Evolutionary conservation across 2,797 vertebrate species (phyloP).

Genomic region (Jordanella pulchra): DNA sequence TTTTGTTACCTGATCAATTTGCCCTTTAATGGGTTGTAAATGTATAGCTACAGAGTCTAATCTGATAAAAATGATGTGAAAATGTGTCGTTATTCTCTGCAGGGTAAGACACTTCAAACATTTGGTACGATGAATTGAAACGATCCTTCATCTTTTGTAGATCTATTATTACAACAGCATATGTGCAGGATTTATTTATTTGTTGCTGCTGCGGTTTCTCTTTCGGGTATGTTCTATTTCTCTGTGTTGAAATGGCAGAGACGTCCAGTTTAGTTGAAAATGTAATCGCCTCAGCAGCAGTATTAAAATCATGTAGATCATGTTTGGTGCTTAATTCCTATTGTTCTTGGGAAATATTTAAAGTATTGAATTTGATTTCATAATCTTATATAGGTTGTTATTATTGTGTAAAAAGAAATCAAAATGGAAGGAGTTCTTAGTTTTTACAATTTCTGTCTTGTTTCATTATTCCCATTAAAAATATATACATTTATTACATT

Average conservation of each 20-base stretch:
- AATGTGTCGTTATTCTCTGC: neutral
- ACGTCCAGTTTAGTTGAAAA: neutral
- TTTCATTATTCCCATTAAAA: too few relatives aligned
- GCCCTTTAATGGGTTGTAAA: neutral
- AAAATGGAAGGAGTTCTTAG: too few relatives aligned
- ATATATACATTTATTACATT: neutral
- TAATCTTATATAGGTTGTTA: neutral
- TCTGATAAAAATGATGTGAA: neutral
- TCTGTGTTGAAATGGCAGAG: neutral
- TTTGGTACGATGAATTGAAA: neutral
- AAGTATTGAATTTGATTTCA: neutral
- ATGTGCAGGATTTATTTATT: neutral
- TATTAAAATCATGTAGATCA: neutral
- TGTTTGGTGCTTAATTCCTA: too few relatives aligned
- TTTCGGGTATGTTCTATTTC: neutral
- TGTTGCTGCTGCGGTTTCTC: neutral
- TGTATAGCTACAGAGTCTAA: neutral
- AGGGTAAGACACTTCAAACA: neutral
- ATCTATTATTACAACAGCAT: neutral
- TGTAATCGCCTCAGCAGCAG: neutral
- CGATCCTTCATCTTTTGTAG: neutral
- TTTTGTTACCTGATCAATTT: neutral
- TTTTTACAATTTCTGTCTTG: too few relatives aligned
- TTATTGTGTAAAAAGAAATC: too few relatives aligned
- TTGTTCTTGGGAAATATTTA: too few relatives aligned